Evolutionary conservation across 1,140 invertebrate species (phyloP).

Genomic region (Rhynchophorus ferrugineus): DNA sequence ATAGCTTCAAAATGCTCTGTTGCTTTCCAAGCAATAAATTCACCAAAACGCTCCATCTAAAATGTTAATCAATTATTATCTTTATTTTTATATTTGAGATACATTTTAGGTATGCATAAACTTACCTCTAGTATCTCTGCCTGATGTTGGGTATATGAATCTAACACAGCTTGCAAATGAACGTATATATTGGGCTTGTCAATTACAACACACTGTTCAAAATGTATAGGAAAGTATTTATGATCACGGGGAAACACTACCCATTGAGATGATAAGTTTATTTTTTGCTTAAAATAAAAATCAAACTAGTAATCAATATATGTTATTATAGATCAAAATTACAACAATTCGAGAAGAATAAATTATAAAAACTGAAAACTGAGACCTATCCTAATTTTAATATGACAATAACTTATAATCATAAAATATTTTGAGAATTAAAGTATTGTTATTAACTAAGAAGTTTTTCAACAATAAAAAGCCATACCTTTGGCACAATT

Average conservation of each 20-base stretch:
- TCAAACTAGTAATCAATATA: conserved; percentile 1
- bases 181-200: conserved; percentile 41
- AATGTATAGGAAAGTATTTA: conserved; percentile 46
- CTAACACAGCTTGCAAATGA: conserved; percentile 45
- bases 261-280: conserved; percentile 46
- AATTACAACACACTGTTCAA: conserved; percentile 27
- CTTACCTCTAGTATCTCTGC: conserved; percentile 32
- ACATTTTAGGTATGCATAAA: no score
- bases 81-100: no score
- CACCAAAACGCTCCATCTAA: conserved; percentile 59
- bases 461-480: conserved; percentile 13
- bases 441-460: no score
- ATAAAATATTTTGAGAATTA: no score
- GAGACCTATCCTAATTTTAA: no score
- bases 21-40: conserved; percentile 55
- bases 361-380: no score
- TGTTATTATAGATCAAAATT: conserved; percentile 1
- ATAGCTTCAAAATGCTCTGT: conserved; percentile 53
- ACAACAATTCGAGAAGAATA: no score
- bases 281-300: conserved; percentile 32
- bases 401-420: no score
- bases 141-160: conserved; percentile 31
- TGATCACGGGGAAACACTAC: conserved; percentile 43
- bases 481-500: conserved; percentile 39
- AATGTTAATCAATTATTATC: no score